A percentile compares a stretch with the other conserved stretches of the same genome.
These are phyloP conservation scores for Drosophila heteroneura DNA, from an alignment of 2,888 invertebrate species.

Conservation along the genomic window DNA sequence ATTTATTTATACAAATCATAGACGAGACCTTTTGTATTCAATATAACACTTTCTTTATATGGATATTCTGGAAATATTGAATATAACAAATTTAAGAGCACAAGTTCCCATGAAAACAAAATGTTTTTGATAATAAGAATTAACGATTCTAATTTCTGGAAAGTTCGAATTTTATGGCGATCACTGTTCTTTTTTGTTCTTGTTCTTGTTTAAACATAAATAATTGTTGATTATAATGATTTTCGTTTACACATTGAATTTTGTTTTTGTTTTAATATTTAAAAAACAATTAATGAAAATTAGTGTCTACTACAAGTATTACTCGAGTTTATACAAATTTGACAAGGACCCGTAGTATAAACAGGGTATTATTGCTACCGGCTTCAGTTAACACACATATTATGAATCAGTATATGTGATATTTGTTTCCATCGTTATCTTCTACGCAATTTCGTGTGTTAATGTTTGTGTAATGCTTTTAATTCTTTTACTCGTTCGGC, in stretches of 20 bases:
- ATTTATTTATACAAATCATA: not conserved
- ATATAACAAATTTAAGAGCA: not conserved
- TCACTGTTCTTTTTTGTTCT: constrained; percentile 3
- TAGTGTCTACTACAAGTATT: constrained; percentile 58
- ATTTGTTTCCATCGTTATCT: constrained; percentile 16
- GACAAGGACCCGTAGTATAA: constrained; percentile 28
- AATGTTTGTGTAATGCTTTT: constrained; percentile 22
- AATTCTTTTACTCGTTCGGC: constrained; percentile 16
- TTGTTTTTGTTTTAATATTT: constrained; percentile 22
- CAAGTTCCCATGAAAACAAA: constrained; percentile 10
- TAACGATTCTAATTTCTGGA: constrained; percentile 10
- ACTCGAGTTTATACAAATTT: constrained; percentile 54
- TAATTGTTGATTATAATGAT: constrained; percentile 34
- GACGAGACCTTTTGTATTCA: not conserved
- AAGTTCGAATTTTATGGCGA: constrained; percentile 6
- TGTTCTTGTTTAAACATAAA: constrained; percentile 7
- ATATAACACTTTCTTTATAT: not conserved
- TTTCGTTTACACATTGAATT: constrained; percentile 26
- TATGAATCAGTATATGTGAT: constrained; percentile 6
- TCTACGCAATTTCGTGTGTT: constrained; percentile 36
- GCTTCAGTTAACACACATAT: constrained; percentile 36
- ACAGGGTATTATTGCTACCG: constrained; percentile 16
- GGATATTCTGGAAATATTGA: not conserved
- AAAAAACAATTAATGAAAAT: constrained; percentile 58
- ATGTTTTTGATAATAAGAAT: constrained; percentile 6